phyloP scores from a whole-genome alignment of 2,888 invertebrate genomes.

The Pachliopta kotzebuea region DNA sequence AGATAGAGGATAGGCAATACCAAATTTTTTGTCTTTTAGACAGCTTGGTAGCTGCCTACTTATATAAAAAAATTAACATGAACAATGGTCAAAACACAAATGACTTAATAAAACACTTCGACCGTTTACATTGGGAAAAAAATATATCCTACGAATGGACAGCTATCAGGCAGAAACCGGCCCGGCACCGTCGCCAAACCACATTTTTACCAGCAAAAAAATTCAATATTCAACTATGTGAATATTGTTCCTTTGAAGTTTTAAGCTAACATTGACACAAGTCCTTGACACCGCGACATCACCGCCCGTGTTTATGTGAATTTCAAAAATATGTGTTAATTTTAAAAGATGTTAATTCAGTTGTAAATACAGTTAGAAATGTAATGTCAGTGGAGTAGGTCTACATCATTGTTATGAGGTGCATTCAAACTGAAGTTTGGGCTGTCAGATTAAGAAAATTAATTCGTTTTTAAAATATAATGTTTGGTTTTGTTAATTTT shows the following conservation, averaged over 20 bases:
- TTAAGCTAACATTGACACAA: conserved; percentile 42
- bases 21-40: neutral
- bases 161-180: conserved; percentile 39
- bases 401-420: no score
- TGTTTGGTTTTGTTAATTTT: no score
- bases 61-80: neutral
- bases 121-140: conserved; percentile 10
- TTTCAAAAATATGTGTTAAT: neutral
- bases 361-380: conserved; percentile 10
- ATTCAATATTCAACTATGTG: conserved; percentile 35
- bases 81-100: conserved; percentile 11
- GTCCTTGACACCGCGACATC: conserved; percentile 12
- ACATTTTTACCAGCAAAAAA: conserved; percentile 57
- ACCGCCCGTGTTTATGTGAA: conserved; percentile 2
- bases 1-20: no score
- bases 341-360: neutral
- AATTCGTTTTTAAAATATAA: no score
- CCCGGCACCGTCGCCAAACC: conserved; percentile 39
- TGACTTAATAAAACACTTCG: conserved; percentile 3
- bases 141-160: conserved; percentile 22
- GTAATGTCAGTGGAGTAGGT: conserved; percentile 4
- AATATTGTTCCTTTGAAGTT: conserved; percentile 30
- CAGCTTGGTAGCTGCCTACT: neutral
- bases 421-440: no score
- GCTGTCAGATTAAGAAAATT: no score